Base-by-base conservation (phyloP, 2,113 vertebrate species). In the Ophthalmolycus amberensis region DNA sequence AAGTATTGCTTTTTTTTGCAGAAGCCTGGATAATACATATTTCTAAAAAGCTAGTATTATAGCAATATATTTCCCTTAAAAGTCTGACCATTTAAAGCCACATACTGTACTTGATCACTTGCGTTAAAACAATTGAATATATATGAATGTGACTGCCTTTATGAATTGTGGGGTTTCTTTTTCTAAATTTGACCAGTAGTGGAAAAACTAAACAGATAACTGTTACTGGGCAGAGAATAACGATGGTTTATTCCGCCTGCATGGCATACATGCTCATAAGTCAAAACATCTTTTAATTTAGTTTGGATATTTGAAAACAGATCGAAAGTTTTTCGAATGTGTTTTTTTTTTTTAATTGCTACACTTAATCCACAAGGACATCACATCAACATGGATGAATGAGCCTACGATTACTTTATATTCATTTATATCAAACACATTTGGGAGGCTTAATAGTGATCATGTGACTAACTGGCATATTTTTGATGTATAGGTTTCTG, bases 301-400 rank as follows among this genome's bases (percentile, higher is more conserved):
- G 68, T 67, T 58, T 40, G 12, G 52, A 71, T 44, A 64, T 22
- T 48, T 38, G 2, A n/a, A 80, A 50, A 63, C 16, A 3, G 22
- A 6, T 66, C 37, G 22, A 48, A 65, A 76, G 38, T 58, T 1
- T 82, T 71, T 42, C 11, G 44, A 62, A 62, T 63, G 37, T 32
- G 54, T 62, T 34, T 75, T 56, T 38, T 25, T 25, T 54, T 67
- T 59, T 37, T 38, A 68, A 81, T 75, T 81, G 54, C 71, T 68
- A 34, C 14, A 69, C 44, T 75, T 63, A 54, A 82, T 82, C 56
- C 25, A 25, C 65, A 34, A 37, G 27, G 25, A 77, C 38, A 44
- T 66, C 18, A 42, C 34, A 44, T 59, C 70, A 59, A 27, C 22
- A 11, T 25, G 52, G n/a, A 58, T 66, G 2, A 40, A 75, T 63